Percentiles rank a stretch among this genome's conserved stretches.
These are phyloP conservation scores for Brachionus angularis DNA, from an alignment of 1,140 invertebrate species.

Conservation along the genomic window DNA sequence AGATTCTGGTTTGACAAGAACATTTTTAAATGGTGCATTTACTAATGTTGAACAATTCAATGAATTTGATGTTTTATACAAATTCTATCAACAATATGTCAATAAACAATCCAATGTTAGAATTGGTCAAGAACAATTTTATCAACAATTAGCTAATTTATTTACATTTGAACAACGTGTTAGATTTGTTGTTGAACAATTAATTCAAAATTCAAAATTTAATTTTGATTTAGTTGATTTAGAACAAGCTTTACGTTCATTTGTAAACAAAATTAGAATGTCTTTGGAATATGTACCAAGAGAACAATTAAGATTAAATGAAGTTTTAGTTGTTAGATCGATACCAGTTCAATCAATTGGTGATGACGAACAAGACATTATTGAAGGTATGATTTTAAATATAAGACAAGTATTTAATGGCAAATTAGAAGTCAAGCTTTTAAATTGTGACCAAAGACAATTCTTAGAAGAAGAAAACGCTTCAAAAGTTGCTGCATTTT, in stretches of 20 bases:
- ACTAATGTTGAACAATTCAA: background rate
- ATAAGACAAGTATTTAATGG: no score
- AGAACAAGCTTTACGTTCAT: background rate
- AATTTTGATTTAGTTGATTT: background rate
- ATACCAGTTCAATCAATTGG: no score
- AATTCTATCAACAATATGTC: constrained; percentile 34
- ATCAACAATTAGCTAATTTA: background rate
- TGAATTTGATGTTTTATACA: constrained; percentile 5
- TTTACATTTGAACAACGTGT: background rate
- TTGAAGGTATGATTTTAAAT: no score
- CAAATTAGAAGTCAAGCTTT: no score
- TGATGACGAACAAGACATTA: no score
- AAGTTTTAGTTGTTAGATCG: constrained; percentile 17
- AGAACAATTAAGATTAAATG: constrained; percentile 4
- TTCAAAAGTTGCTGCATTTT: no score
- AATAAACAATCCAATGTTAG: background rate
- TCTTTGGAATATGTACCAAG: constrained; percentile 8
- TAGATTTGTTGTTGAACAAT: constrained; percentile 6
- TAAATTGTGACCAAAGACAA: no score
- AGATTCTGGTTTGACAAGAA: background rate
- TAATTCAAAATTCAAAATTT: constrained; percentile 5
- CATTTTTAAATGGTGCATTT: background rate
- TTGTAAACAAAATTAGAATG: background rate
- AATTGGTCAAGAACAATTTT: background rate
- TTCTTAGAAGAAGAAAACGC: no score